Percentiles rank a stretch among this genome's conserved stretches.
Evolutionary conservation across 2,113 vertebrate species (phyloP).

Genomic region (Myotis davidii): DNA sequence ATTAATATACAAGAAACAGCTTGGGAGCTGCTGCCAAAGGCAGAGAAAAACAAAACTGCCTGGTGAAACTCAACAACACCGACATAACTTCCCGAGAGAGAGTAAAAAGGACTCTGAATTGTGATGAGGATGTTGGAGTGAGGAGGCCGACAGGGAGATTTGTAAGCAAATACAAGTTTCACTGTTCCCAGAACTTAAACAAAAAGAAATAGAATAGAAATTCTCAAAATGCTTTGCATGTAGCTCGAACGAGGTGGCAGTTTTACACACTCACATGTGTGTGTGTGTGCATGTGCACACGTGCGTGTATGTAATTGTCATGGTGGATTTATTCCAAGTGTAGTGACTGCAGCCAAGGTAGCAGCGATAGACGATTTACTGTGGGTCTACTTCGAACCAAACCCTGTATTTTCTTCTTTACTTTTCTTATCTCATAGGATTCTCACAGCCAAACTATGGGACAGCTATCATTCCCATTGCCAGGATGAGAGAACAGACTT

Average conservation of each 20-base stretch:
- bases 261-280: not conserved
- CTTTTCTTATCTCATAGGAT: not conserved
- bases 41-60: not conserved
- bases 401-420: not conserved
- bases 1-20: not conserved
- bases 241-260: not conserved
- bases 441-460: not conserved
- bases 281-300: accelerated
- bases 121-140: not conserved
- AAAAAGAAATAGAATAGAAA: not conserved
- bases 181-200: not conserved
- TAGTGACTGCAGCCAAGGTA: no score
- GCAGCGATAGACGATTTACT: not conserved
- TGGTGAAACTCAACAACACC: not conserved
- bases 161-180: not conserved
- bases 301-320: not conserved
- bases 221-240: not conserved
- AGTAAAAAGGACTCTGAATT: not conserved
- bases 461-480: not conserved
- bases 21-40: not conserved
- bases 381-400: not conserved
- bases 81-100: not conserved
- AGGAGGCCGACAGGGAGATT: not conserved
- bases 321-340: no score
- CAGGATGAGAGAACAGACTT: not conserved